Base-by-base conservation (phyloP, 2,113 vertebrate species). In the Amazona guildingii region DNA sequence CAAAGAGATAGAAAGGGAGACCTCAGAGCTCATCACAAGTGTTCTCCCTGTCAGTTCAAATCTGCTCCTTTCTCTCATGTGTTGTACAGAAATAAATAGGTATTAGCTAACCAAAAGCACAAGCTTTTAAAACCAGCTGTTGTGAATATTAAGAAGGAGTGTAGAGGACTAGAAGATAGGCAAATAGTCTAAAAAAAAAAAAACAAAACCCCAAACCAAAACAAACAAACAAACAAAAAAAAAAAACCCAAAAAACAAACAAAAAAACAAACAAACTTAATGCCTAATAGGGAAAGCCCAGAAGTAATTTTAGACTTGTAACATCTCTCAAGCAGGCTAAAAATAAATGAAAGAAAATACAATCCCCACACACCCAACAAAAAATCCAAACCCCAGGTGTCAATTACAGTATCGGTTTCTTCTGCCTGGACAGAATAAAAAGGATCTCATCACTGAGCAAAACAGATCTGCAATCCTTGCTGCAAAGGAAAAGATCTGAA, bases 351-450 rank as follows among this genome's bases (percentile, higher is more conserved):
- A 67, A 72, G 37, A 83, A 59, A 44, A 84, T 33, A 31, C 8
- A 24, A 54, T 4, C 4, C 10, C 16, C 13, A 3, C 10, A 29
- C 3, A 1, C 23, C 12, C 24, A 39, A 8, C 23, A 29, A 27
- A 29, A 37, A 24, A 41, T 13, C 13, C 27, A 76, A 81, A 72
- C 2, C 17, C 54, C 43, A 54, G 17, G 29, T 69, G 13, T 43
- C 39, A 37, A 19, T 66, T 48, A 59, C 44, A 79, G n/a, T 13
- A 54, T 3, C 69, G 13, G 16, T 70, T 80, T 59, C 68, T 75
- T 75, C 27, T 61, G 57, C 37, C 44, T 67, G 41, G 55, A 67
- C 15, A 63, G 54, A 68, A 78, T 63, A 43, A 49, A 62, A 76
- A 83, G 8, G 15, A 67, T 55, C 28, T 80, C 17, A 67, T 81